These are phyloP conservation scores for Taurulus bubalis DNA, from an alignment of 2,113 vertebrate genomes.

Conservation along the genomic window DNA sequence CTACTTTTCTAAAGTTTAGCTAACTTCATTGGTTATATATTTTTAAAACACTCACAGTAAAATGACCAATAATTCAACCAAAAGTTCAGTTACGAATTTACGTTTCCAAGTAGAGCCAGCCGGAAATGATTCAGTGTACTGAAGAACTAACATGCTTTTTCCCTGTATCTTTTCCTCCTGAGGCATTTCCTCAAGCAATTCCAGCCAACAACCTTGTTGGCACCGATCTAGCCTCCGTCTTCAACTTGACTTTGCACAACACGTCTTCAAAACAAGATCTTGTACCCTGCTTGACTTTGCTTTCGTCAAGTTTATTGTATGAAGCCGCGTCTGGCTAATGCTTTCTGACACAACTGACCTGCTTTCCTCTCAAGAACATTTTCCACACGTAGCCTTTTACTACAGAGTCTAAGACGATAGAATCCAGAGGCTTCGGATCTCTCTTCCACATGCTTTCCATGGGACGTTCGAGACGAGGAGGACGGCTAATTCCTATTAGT, in stretches of 20 bases:
- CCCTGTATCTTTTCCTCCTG: slow-evolving; percentile 12
- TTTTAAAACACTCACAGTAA: background rate
- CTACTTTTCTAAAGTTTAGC: background rate
- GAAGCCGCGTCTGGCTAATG: slow-evolving; percentile 23
- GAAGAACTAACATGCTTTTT: slow-evolving; percentile 2
- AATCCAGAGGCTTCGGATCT: background rate
- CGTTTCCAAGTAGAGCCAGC: background rate
- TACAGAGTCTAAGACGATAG: background rate
- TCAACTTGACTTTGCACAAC: slow-evolving; percentile 36
- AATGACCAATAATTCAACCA: background rate
- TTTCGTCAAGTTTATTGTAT: background rate
- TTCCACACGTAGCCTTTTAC: background rate
- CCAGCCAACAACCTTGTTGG: slow-evolving; percentile 20
- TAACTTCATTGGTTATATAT: background rate
- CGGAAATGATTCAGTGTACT: background rate
- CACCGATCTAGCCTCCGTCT: slow-evolving; percentile 5
- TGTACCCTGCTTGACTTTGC: slow-evolving; percentile 1
- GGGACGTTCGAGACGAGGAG: slow-evolving; percentile 22
- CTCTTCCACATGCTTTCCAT: slow-evolving; percentile 37
- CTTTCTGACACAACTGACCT: slow-evolving; percentile 7
- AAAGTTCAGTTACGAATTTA: background rate
- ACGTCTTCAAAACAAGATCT: slow-evolving; percentile 28
- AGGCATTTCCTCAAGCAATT: slow-evolving; percentile 53
- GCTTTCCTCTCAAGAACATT: slow-evolving; percentile 1
- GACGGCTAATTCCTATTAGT: slow-evolving; percentile 60